Conservation (phyloP, 1,140 invertebrate genomes). For the Drosophila malerkotliana region DNA sequence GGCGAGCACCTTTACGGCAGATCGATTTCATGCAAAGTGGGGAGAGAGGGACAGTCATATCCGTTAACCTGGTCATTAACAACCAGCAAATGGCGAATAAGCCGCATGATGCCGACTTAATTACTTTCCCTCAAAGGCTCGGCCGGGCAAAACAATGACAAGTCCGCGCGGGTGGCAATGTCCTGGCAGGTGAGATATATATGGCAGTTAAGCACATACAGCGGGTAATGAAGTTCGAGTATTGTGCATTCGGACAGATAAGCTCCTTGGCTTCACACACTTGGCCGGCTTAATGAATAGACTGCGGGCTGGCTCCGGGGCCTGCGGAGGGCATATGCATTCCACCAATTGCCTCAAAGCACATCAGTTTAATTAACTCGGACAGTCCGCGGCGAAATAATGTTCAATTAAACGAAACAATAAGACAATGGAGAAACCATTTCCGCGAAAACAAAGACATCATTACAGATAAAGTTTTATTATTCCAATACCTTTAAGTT, state of each 20-base stretch:
- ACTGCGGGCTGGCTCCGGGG: not conserved
- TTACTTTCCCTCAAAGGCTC: constrained; percentile 58
- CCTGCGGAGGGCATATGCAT: not conserved
- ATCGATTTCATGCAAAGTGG: constrained; percentile 31
- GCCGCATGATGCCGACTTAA: constrained; percentile 52
- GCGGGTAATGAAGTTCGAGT: constrained; percentile 27
- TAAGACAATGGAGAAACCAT: constrained; percentile 40
- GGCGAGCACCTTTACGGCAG: constrained; percentile 16
- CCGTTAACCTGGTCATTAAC: constrained; percentile 59
- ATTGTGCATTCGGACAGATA: constrained; percentile 37
- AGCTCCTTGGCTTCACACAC: constrained; percentile 35
- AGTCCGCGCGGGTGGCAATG: not conserved
- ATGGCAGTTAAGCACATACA: not conserved
- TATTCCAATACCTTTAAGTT: not conserved
- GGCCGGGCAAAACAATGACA: constrained; percentile 36
- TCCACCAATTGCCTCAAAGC: constrained; percentile 3
- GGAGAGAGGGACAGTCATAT: constrained; percentile 5
- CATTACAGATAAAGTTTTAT: constrained; percentile 3
- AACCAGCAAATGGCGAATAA: constrained; percentile 31
- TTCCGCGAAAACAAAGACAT: constrained; percentile 33
- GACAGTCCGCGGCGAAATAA: not conserved
- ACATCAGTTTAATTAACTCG: constrained; percentile 36
- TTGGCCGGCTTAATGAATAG: constrained; percentile 48
- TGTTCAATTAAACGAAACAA: constrained; percentile 32
- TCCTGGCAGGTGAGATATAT: not conserved